Conservation (phyloP, 2,113 vertebrate species). For the Ornithorhynchus anatinus region DNA sequence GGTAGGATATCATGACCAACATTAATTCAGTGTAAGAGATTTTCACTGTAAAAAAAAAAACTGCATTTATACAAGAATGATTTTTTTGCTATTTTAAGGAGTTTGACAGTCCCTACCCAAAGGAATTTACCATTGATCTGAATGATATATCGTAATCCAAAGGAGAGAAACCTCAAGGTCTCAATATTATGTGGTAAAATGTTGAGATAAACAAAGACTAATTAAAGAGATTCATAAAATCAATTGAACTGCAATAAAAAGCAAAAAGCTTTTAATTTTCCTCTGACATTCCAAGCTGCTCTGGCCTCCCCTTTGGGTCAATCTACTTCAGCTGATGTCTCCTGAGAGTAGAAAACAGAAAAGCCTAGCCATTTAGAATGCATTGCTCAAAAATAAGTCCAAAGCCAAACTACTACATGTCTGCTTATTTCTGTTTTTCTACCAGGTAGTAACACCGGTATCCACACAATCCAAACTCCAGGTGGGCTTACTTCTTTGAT, state of each 20-base stretch:
- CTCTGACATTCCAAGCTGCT: constrained; percentile 27
- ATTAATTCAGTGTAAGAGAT: background rate
- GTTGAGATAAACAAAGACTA: constrained; percentile 25
- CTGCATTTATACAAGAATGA: too few relatives aligned
- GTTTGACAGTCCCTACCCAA: background rate
- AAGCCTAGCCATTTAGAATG: constrained; percentile 16
- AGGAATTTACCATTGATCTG: constrained; percentile 11
- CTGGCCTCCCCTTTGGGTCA: constrained; percentile 22
- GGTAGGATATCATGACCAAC: background rate
- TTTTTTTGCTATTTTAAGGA: background rate
- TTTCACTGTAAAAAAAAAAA: too few relatives aligned
- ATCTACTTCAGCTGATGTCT: constrained; percentile 24
- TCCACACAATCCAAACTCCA: too few relatives aligned
- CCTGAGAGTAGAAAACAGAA: background rate
- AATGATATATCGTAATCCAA: constrained; percentile 40
- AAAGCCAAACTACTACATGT: constrained; percentile 14
- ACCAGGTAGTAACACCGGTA: too few relatives aligned
- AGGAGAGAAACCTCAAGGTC: background rate
- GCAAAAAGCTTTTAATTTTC: constrained; percentile 39
- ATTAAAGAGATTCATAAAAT: constrained; percentile 34
- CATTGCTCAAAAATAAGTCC: constrained; percentile 12
- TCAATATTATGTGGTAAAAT: constrained; percentile 23
- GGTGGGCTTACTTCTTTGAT: too few relatives aligned
- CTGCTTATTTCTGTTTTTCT: too few relatives aligned
- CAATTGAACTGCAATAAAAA: constrained; percentile 33